Conservation (phyloP, 2,113 vertebrate genomes). For the Ammodytes dubius region DNA sequence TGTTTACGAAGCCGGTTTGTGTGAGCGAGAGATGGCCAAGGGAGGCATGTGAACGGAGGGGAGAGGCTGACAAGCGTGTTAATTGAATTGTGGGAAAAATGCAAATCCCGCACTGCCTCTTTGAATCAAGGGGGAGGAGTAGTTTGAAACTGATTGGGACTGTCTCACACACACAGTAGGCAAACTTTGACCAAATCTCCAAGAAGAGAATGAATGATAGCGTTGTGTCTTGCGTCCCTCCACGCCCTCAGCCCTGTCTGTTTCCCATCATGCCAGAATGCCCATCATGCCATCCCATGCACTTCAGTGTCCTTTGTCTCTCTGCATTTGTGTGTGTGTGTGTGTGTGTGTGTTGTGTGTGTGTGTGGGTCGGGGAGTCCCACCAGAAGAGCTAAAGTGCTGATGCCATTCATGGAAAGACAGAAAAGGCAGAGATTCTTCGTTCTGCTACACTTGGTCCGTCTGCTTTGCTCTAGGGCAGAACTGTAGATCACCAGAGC, state of each 20-base stretch:
- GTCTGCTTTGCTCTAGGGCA: slow-evolving; percentile 51
- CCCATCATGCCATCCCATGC: slow-evolving; percentile 18
- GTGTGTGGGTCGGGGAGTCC: slow-evolving; percentile 13
- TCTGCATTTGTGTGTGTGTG: slow-evolving; percentile 1
- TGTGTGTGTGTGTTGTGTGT: slow-evolving; percentile 8
- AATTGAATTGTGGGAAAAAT: slow-evolving; percentile 88
- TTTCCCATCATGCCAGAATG: slow-evolving; percentile 29
- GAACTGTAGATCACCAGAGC: slow-evolving; percentile 53
- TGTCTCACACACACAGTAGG: slow-evolving; percentile 41
- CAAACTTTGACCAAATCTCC: slow-evolving; percentile 55
- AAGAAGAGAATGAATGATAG: slow-evolving; percentile 41
- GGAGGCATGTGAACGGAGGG: slow-evolving; percentile 69
- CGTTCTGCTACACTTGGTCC: slow-evolving; percentile 66
- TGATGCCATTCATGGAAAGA: slow-evolving; percentile 66
- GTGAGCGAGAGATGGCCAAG: slow-evolving; percentile 41
- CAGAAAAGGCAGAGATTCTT: slow-evolving; percentile 45
- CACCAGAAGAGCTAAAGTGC: slow-evolving; percentile 36
- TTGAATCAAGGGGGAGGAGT: slow-evolving; percentile 72
- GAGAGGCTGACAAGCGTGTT: slow-evolving; percentile 83
- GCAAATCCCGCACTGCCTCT: slow-evolving; percentile 76
- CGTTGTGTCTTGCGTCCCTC: slow-evolving; percentile 42
- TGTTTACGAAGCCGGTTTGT: slow-evolving; percentile 33
- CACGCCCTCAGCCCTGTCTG: background rate
- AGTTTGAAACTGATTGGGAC: slow-evolving; percentile 66
- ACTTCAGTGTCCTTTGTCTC: slow-evolving; percentile 27